Percentiles rank a stretch among this genome's conserved stretches.
Evolutionary conservation across 2,797 vertebrate genomes (phyloP).

Genomic region (Anguilla anguilla): DNA sequence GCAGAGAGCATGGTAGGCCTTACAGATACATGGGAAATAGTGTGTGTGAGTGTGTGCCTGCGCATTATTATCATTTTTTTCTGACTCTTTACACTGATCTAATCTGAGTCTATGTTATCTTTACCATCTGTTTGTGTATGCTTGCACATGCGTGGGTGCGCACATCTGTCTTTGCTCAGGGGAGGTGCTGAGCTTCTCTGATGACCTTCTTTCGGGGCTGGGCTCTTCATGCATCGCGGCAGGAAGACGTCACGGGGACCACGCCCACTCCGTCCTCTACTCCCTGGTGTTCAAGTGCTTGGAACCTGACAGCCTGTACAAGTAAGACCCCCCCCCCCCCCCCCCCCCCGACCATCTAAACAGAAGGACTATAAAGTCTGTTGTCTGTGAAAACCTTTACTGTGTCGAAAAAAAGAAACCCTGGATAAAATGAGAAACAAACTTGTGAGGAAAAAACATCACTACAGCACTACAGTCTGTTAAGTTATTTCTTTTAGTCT

Average conservation of each 20-base stretch:
- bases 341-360: background rate
- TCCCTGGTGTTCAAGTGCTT: constrained; percentile 84
- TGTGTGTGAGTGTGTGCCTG: background rate
- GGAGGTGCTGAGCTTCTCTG: constrained; percentile 81
- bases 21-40: background rate
- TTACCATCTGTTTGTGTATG: background rate
- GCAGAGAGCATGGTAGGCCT: background rate
- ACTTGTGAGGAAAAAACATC: too few relatives aligned
- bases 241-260: constrained; percentile 74
- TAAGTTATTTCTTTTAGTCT: too few relatives aligned
- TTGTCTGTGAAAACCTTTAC: background rate
- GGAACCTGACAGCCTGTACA: constrained; percentile 83
- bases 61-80: background rate
- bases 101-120: background rate
- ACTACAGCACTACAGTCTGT: too few relatives aligned
- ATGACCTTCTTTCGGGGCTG: constrained; percentile 80
- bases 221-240: constrained; percentile 79
- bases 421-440: background rate
- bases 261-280: constrained; percentile 74
- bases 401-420: background rate
- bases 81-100: background rate
- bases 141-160: background rate
- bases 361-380: background rate
- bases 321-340: constrained; percentile 68
- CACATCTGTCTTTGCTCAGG: constrained; percentile 33